Percentiles rank a stretch among this genome's conserved stretches.
Evolutionary conservation across 2,113 vertebrate species (phyloP).

Genomic region (Myrmophylax atrothorax): DNA sequence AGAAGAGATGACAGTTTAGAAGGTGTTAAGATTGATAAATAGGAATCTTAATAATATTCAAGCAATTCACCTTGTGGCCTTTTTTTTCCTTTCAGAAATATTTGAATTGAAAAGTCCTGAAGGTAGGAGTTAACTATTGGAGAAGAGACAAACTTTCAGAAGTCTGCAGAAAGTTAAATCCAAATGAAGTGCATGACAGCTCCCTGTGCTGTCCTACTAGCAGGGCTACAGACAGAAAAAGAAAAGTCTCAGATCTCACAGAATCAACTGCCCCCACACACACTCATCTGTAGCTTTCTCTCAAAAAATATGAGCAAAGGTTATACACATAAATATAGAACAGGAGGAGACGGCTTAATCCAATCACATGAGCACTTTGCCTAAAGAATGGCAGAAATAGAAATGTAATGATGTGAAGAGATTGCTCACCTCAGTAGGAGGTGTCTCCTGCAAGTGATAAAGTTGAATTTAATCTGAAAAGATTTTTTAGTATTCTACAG

Average conservation of each 20-base stretch:
- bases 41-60: background rate
- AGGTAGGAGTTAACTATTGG: background rate
- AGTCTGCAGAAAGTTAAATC: background rate
- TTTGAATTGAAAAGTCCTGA: background rate
- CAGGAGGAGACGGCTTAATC: background rate
- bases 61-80: background rate
- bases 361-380: background rate
- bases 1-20: background rate
- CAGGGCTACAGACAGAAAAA: background rate
- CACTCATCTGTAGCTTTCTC: background rate
- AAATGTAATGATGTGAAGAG: background rate
- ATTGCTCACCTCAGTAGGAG: slow-evolving; percentile 23
- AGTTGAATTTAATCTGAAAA: slow-evolving; percentile 16
- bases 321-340: slow-evolving; percentile 22
- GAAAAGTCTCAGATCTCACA: background rate
- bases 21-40: background rate
- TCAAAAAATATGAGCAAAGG: background rate
- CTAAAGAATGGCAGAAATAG: slow-evolving; percentile 7
- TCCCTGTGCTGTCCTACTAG: background rate
- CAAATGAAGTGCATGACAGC: background rate
- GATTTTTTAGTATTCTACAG: slow-evolving; percentile 28
- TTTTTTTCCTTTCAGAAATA: background rate
- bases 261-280: background rate
- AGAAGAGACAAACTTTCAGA: background rate
- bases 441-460: slow-evolving; percentile 18